Evolutionary conservation across 2,797 vertebrate genomes (phyloP), one percentile per base, ranked within the genome.

Genomic region (Karalla daura): DNA sequence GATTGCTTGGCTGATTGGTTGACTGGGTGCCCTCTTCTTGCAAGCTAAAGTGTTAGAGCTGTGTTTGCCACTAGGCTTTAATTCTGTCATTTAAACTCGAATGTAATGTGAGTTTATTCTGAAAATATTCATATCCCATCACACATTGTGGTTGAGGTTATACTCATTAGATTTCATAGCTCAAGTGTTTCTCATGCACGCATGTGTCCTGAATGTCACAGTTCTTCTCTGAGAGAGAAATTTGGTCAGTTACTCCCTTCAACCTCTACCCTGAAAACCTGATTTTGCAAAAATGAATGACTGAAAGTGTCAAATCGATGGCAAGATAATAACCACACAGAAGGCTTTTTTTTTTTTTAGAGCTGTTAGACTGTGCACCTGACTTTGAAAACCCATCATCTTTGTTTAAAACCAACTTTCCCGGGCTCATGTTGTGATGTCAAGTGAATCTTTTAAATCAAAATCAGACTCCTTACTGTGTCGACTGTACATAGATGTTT

Each of bases 151-250:
- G 35, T 24, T 54, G 13, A 11, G 15, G 35, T 59, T 17, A 44
- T 63, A 20, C 2, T 5, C 0, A 2, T 14, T 17, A 5, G 8
- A 37, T 37, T 37, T 37, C 15, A 4, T 23, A 15, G 15, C 18
- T 30, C 17, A 5, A 21, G 11, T 0, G 33, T 49, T 55, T 59
- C 39, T 35, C 28, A n/a, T 30, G 49, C 7, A 52, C 24, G 15
- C 43, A 27, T 13, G 7, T 15, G 5, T 53, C 21, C 50, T 7
- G 70, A 36, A 50, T 75, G 23, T 81, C 60, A 67, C 46, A 49
- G 52, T 61, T 58, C 7, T 59, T 35, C 54, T 27, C 23, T 17
- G 23, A 40, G 23, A 51, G 24, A 62, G 43, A 59, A 17, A 50
- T 49, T 24, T 62, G 44, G 24, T 37, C 17, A 28, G 23, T 43